Evolutionary conservation across 1,140 invertebrate genomes (phyloP).

Genomic region (Tetramorium simillimum): DNA sequence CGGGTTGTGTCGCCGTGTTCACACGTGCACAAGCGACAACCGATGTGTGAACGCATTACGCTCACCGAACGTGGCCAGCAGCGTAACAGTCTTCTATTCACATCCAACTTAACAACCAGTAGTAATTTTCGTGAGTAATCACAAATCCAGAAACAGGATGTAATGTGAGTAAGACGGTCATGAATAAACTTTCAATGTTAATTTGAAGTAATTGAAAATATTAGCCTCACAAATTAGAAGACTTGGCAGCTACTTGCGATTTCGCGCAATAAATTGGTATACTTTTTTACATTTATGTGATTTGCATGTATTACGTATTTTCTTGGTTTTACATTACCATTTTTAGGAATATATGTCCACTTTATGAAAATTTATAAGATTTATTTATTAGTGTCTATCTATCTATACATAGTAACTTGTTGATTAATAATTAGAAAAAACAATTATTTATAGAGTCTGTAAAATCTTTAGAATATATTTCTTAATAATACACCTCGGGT

Average conservation of each 20-base stretch:
- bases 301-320: background rate
- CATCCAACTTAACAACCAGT: slow-evolving; percentile 18
- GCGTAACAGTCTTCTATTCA: slow-evolving; percentile 64
- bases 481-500: background rate
- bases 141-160: slow-evolving; percentile 26
- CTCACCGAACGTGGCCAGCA: slow-evolving; percentile 61
- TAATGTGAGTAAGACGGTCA: background rate
- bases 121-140: slow-evolving; percentile 39
- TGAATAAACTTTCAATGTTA: slow-evolving; percentile 9
- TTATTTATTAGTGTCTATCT: background rate
- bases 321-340: background rate
- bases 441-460: too few species aligned
- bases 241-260: background rate
- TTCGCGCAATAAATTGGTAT: background rate
- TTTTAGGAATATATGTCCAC: background rate
- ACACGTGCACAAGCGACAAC: slow-evolving; percentile 73
- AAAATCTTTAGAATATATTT: background rate
- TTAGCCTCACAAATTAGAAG: background rate
- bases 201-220: slow-evolving; percentile 11
- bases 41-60: slow-evolving; percentile 77
- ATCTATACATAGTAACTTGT: background rate
- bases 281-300: background rate
- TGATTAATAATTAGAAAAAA: background rate
- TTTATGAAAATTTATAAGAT: background rate
- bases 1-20: slow-evolving; percentile 75